A percentile compares a stretch with the other conserved stretches of the same genome.
Conservation (phyloP, 1,140 invertebrate species). For the Solenopsis invicta region DNA sequence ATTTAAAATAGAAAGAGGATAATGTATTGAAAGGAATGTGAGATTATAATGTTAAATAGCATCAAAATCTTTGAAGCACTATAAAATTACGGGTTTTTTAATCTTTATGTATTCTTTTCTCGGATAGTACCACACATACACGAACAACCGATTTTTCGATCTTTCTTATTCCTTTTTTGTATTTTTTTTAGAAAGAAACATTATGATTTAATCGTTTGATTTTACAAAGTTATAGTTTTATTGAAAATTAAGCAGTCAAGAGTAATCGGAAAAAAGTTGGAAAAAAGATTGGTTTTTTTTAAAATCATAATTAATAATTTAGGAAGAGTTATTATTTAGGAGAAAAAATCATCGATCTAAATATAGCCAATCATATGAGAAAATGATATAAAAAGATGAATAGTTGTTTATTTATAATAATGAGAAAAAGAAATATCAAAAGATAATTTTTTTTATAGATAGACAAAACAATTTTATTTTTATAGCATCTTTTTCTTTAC, state of each 20-base stretch:
- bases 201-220: background rate
- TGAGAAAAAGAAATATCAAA: background rate
- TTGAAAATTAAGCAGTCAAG: background rate
- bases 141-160: background rate
- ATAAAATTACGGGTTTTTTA: background rate
- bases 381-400: no score
- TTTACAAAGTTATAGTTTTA: background rate
- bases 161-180: background rate
- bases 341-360: no score
- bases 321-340: no score
- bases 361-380: no score
- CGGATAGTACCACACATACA: background rate
- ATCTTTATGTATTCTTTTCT: background rate
- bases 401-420: background rate
- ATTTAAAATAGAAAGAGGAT: background rate
- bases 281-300: no score
- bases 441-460: background rate
- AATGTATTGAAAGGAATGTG: background rate
- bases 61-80: no score
- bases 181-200: background rate
- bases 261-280: background rate
- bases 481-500: background rate
- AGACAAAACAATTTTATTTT: background rate
- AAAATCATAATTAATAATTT: no score
- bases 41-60: background rate